Evolutionary conservation across 2,888 invertebrate species (phyloP), one percentile per base, ranked within the genome.

Genomic region (Sclerodermus sp.): DNA sequence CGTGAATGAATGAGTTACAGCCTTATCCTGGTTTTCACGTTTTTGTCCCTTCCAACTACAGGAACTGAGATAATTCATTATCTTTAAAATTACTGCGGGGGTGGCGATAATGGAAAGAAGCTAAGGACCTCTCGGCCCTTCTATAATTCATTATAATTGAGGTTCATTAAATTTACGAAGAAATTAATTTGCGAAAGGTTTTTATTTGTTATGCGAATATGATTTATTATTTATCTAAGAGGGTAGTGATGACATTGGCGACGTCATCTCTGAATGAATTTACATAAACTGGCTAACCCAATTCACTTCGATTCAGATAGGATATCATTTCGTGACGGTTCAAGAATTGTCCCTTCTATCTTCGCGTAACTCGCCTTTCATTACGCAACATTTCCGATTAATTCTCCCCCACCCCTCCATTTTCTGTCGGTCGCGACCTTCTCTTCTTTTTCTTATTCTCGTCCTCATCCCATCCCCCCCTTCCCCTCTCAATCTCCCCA

Each of bases 261-360:
- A 23, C 23, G 23, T 8, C 4, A 23, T 23, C 23, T 3, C 8
- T 23, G 23, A 8, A 23, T 23, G 23, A 23, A 23, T 23, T 23
- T 23, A 23, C 23, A 23, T 23, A 23, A 23, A 23, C 23, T 54
- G 54, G 53, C 42, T 63, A 68, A 70, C 70, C 71, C 53, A 71
- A 66, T 72, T 73, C 61, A 61, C 62, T 58, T 57, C 61, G 23
- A 63, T 58, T 49, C 51, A 61, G 68, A 70, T 71, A 70, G 47
- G 57, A 54, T 63, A 62, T 71, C 23, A 65, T 64, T 54, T 63
- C 62, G 66, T 45, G 58, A 62, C 64, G 70, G 67, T 70, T 71
- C 65, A 68, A 66, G 65, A 68, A 70, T 66, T 23, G 23, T 23
- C 23, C 23, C 23, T 23, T 23, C 3, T 23, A 34, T 34, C 34